phyloP scores from a whole-genome alignment of 2,113 vertebrate species.

The Chaetorhynchus papuensis region DNA sequence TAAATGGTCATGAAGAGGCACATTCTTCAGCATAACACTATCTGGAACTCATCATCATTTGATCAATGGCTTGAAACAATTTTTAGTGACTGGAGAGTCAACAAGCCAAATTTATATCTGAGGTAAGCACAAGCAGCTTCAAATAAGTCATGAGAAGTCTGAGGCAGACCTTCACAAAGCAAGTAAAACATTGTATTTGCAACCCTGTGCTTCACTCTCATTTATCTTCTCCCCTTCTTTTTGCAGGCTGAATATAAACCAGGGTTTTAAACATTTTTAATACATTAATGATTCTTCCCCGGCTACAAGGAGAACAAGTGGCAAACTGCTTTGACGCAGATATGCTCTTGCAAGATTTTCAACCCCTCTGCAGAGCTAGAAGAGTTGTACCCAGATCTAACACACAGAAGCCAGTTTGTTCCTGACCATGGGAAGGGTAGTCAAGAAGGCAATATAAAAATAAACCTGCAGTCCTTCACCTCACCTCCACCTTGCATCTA shows the following conservation, averaged over 20 bases:
- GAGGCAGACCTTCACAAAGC: background rate
- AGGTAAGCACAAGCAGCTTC: background rate
- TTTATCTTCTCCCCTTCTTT: background rate
- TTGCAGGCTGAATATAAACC: background rate
- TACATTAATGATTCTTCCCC: background rate
- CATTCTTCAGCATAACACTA: background rate
- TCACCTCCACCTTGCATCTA: constrained; percentile 9
- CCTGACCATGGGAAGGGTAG: background rate
- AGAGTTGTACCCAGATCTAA: background rate
- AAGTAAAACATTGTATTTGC: background rate
- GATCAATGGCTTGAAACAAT: background rate
- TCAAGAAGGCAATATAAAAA: background rate
- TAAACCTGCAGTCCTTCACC: constrained; percentile 11
- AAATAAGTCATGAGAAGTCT: background rate
- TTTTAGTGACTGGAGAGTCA: background rate
- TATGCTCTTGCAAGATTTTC: background rate
- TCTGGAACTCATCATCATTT: constrained; percentile 19
- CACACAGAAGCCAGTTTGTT: background rate
- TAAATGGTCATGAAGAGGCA: background rate
- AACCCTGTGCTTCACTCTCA: background rate
- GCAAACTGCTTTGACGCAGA: background rate
- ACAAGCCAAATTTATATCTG: background rate
- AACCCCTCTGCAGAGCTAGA: background rate
- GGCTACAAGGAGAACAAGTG: background rate
- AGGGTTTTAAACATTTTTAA: background rate